phyloP scores from a whole-genome alignment of 2,113 vertebrate genomes.

The Otocyon megalotis region DNA sequence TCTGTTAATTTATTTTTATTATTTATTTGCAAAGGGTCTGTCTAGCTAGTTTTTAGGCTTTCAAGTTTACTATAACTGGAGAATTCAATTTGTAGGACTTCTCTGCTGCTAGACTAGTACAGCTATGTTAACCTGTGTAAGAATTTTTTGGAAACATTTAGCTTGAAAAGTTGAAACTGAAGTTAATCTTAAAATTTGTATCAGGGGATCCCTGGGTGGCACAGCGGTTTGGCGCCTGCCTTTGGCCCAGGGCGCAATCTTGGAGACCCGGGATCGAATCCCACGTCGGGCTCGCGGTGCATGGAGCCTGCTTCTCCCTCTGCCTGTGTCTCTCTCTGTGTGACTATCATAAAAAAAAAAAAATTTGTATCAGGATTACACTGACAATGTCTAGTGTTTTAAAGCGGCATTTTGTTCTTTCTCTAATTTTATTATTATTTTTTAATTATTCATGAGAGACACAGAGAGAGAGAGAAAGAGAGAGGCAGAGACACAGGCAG shows the following conservation, averaged over 20 bases:
- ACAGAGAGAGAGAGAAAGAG: too few species aligned
- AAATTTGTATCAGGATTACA: too few species aligned
- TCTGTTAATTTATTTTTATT: conserved; percentile 36
- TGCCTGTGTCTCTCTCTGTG: too few species aligned
- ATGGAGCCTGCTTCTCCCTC: too few species aligned
- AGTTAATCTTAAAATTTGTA: background rate
- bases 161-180: conserved; percentile 11
- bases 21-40: background rate
- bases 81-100: background rate
- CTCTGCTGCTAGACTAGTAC: background rate
- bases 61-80: background rate
- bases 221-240: too few species aligned
- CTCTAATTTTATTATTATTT: background rate
- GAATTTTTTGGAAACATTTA: background rate
- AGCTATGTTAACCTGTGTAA: background rate
- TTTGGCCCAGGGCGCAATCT: too few species aligned
- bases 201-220: background rate
- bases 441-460: too few species aligned
- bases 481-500: too few species aligned
- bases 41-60: background rate
- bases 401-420: background rate
- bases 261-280: too few species aligned
- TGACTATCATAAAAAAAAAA: too few species aligned
- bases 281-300: too few species aligned
- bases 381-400: too few species aligned